phyloP scores from a whole-genome alignment of 2,888 invertebrate genomes.

The Silvanus unidentatus region DNA sequence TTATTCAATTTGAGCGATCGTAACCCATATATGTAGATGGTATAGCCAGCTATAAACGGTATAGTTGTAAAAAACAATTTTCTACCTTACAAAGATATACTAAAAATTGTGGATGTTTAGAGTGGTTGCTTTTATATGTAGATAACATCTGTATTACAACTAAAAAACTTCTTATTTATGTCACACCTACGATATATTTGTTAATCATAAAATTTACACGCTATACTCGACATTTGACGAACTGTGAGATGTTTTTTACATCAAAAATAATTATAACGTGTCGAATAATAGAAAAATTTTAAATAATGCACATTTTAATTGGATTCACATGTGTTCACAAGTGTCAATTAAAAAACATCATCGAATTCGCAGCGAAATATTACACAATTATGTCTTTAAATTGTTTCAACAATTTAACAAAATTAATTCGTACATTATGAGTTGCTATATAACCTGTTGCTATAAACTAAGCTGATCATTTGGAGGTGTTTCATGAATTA shows the following conservation, averaged over 20 bases:
- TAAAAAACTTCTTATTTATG: background rate
- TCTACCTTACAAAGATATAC: background rate
- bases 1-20: slow-evolving; percentile 4
- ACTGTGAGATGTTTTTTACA: no score
- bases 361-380: no score
- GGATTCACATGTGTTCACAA: no score
- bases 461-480: background rate
- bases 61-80: slow-evolving; percentile 6
- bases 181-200: background rate
- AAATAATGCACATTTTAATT: no score
- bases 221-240: no score
- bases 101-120: background rate
- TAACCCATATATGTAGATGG: slow-evolving; percentile 1
- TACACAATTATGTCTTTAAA: no score
- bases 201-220: background rate
- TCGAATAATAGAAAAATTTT: no score
- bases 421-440: background rate
- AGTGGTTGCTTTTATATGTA: background rate
- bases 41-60: slow-evolving; percentile 4
- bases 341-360: no score
- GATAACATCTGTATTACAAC: background rate
- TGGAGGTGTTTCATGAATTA: slow-evolving; percentile 1
- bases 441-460: background rate
- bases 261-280: no score
- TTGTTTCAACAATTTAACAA: background rate